Base-by-base conservation (phyloP, 2,113 vertebrate species). In the Hirundichthys speculiger region DNA sequence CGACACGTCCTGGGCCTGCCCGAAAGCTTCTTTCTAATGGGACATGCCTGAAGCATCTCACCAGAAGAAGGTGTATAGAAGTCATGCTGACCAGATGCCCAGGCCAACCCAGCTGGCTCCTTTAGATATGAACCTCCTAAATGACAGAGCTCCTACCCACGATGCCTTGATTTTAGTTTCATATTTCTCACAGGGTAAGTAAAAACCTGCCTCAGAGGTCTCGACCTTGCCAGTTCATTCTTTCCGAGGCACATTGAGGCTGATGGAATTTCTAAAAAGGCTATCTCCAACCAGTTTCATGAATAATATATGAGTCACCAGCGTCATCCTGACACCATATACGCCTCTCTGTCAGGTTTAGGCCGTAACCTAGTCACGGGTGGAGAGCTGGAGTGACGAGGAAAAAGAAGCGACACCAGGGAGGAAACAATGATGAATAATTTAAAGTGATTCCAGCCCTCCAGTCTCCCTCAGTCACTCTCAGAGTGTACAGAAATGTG, bases 251-350 rank as follows among this genome's bases (percentile, higher is more conserved):
- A 30, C 19, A 0, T 18, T 15, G 18, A 5, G 55, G 50, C 68
- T 70, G 71, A 80, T 80, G 61, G 64, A 83, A 87, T 82, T 85
- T 82, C 75, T 78, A 20, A 81, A 61, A 75, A 77, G 24, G 60
- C 63, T 54, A 69, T 64, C 63, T 38, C 40, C 51, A 34, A 14
- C 25, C 24, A 13, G 25, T 43, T 49, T 34, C 18, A 64, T 92
- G 40, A 90, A 91, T 91, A 90, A 93, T 91, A 69, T 38, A 92
- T 88, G 67, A 85, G 50, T 66, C 39, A 13, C 45, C 46, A 72
- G 61, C 75, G 61, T 79, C 77, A 72, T 66, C 55, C 56, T 15
- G 90, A 90, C 81, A 93, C 67, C 66, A 73, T 75, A 88, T 77
- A 89, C 85, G 63, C 39, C 16, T 52, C 77, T 14, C 46, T 64